Conservation (phyloP, 1,140 invertebrate genomes). For the Lamellibrachia luymesi region DNA sequence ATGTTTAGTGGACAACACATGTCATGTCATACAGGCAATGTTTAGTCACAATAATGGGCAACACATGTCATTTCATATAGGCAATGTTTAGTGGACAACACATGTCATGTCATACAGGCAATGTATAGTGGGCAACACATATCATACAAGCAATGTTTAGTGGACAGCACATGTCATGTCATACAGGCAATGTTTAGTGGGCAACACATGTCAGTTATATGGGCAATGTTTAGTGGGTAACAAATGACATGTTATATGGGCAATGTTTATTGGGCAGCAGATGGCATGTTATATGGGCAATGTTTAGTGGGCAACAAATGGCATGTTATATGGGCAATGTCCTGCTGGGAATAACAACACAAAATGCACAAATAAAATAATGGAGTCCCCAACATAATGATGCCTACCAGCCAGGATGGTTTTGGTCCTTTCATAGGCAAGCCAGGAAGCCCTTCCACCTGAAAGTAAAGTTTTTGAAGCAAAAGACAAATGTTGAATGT, state of each 20-base stretch:
- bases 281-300: background rate
- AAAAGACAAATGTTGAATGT: slow-evolving; percentile 15
- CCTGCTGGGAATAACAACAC: too few relatives aligned
- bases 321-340: too few relatives aligned
- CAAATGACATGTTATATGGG: too few relatives aligned
- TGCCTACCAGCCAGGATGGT: slow-evolving; percentile 54
- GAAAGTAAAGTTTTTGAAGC: slow-evolving; percentile 20
- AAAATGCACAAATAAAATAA: too few relatives aligned
- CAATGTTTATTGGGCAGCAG: too few relatives aligned
- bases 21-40: background rate
- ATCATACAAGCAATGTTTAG: background rate
- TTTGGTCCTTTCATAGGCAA: slow-evolving; percentile 50
- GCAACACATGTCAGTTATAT: background rate
- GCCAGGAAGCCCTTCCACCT: slow-evolving; percentile 34
- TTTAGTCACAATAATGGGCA: background rate
- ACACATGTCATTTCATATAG: slow-evolving; percentile 7
- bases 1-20: background rate
- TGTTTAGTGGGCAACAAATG: too few relatives aligned
- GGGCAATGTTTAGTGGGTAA: too few relatives aligned
- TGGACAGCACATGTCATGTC: background rate
- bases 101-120: background rate
- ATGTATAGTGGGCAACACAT: background rate
- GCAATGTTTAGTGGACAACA: background rate
- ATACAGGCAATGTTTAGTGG: background rate
- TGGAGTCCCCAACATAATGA: background rate